These are phyloP conservation scores for Callinectes sapidus DNA, from an alignment of 2,888 invertebrate genomes.

Conservation along the genomic window DNA sequence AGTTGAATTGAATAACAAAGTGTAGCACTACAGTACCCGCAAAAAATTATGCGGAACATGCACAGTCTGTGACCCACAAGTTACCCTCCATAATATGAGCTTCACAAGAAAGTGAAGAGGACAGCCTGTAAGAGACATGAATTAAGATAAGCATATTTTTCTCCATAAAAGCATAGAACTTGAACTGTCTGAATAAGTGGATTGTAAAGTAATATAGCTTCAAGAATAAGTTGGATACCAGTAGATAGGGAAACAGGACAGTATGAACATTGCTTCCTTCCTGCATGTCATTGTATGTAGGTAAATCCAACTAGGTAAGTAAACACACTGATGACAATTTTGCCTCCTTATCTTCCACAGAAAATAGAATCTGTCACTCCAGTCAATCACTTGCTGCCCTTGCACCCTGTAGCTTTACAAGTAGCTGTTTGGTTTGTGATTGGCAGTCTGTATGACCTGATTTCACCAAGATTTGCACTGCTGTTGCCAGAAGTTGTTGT, in stretches of 20 bases:
- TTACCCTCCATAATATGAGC: too few species aligned
- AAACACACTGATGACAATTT: background rate
- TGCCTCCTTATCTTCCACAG: conserved; percentile 30
- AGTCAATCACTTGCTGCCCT: background rate
- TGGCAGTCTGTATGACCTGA: conserved; percentile 40
- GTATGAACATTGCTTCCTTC: background rate
- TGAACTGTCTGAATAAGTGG: too few species aligned
- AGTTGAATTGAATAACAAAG: too few species aligned
- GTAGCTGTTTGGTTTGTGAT: conserved; percentile 29
- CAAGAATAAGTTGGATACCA: too few species aligned
- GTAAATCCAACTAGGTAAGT: background rate
- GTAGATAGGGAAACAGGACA: background rate
- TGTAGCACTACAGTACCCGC: too few species aligned
- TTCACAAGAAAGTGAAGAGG: too few species aligned
- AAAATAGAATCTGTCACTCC: background rate
- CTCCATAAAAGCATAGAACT: too few species aligned
- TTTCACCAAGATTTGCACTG: conserved; percentile 40
- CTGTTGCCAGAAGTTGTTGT: conserved; percentile 31
- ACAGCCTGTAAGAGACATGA: too few species aligned
- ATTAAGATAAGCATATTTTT: too few species aligned
- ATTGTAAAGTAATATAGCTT: too few species aligned
- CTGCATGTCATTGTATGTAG: background rate
- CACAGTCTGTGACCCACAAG: too few species aligned
- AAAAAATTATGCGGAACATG: too few species aligned
- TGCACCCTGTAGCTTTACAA: conserved; percentile 39